A percentile compares a stretch with the other conserved stretches of the same genome.
Conservation (phyloP, 53 echinoderm and acorn worm genomes). For the Apostichopus leukothele region DNA sequence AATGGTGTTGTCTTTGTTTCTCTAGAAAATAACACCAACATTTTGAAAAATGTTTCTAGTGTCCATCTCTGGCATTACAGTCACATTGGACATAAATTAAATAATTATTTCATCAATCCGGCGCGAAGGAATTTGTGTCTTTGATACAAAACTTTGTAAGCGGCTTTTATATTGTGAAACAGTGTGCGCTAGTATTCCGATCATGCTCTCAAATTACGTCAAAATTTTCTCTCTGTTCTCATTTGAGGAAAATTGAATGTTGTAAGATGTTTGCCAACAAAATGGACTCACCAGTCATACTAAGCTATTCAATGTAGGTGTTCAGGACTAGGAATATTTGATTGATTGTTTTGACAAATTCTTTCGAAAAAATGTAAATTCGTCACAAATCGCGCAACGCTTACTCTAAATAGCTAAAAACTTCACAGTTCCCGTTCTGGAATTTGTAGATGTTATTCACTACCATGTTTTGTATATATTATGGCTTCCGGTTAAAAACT, state of each 20-base stretch:
- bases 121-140: not conserved
- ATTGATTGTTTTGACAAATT: slow-evolving; percentile 2
- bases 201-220: slow-evolving; percentile 17
- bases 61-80: not conserved
- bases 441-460: not conserved
- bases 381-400: not conserved
- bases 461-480: not conserved
- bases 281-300: not conserved
- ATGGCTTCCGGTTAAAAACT: not conserved
- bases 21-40: not conserved
- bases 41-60: not conserved
- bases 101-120: not conserved
- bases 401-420: slow-evolving; percentile 3
- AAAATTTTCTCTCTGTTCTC: slow-evolving; percentile 2
- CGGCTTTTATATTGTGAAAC: not conserved
- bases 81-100: not conserved
- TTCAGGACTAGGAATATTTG: slow-evolving; percentile 14
- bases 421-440: not conserved
- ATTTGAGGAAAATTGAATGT: not conserved
- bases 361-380: not conserved
- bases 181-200: not conserved
- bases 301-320: not conserved
- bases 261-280: not conserved
- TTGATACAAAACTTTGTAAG: slow-evolving; percentile 19
- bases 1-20: not conserved